Base-by-base conservation (phyloP, 2,888 invertebrate species). In the Lepetodrilus schrolli region DNA sequence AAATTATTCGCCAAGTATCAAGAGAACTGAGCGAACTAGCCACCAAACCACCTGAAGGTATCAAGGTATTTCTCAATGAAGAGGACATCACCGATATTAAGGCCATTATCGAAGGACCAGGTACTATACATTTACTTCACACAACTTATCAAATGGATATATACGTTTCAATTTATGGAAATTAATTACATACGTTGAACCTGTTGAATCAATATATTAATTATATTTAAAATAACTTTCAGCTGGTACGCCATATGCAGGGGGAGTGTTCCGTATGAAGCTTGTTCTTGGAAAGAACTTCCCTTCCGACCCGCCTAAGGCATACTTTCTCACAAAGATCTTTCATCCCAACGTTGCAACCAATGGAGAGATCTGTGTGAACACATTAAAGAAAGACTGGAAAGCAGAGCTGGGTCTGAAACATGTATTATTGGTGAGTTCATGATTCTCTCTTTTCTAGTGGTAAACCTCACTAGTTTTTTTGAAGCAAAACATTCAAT, bases 351-450 rank as follows among this genome's bases (percentile, higher is more conserved):
- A 98, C 92, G 97, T 98, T 84, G 95, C 97, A 66, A 84, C 84
- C 71, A 96, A 95, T 92, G 98, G 98, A 76, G 97, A 97, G 92
- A 98, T 98, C 88, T 98, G 98, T 92, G 98, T 98, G 5, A 96
- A 97, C 92, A 97, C 98, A 76, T 93, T 98, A 78, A 96, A 96
- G 91, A 96, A 95, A 92, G 98, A 97, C 92, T 98, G 98, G 98
- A 96, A 96, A 90, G 94, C 96, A 78, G 96, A 97, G 92, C 94
- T 97, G 90, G 98, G 98, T 89, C 95, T 98, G 80, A 96, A 95
- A 93, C 97, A 98, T 92, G 95, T 97, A 91, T 93, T 98, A 90
- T 92, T 97, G 91, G 96, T 94, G 91, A 91, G 92, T n/a, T n/a
- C n/a, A n/a, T n/a, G n/a, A n/a, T n/a, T n/a, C n/a, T n/a, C n/a